Base-by-base conservation (phyloP, 2,888 invertebrate genomes). In the Rotaria macrura region DNA sequence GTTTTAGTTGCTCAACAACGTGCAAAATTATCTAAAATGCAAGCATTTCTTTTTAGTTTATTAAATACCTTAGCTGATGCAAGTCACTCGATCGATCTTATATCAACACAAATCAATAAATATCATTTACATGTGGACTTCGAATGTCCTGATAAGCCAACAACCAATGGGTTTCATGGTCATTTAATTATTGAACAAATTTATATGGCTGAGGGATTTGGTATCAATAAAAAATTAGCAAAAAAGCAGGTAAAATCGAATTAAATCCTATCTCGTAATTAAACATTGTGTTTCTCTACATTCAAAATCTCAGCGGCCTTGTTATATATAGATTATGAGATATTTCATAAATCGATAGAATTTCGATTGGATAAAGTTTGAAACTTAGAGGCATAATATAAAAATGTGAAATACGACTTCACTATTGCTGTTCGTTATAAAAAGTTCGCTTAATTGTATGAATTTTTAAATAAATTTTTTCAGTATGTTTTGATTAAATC, bases 131-230 rank as follows among this genome's bases (percentile, higher is more conserved):
- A 43, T n/a, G 1, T n/a, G 1, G 43, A 79, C 25, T 79, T 79
- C n/a, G 79, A 79, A 43, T 79, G 79, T 43, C 12, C 79, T 23
- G 79, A 79, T 43, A 40, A 79, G n/a, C 12, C 79, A 43, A 43
- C 79, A 79, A 43, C 43, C 25, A 40, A 79, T n/a, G 79, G 79
- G 43, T 79, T 79, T 79, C 79, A 79, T 79, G 79, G 79, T n/a
- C 79, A 79, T 79, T 43, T 79, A n/a, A 43, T 79, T 43, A 25
- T 79, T 25, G 79, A 79, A 43, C 40, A 79, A 43, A 79, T 79
- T 43, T 23, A 43, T 25, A n/a, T 79, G 25, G 40, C 79, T 23
- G 23, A 79, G 25, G 79, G 79, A 79, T 79, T 12, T 43, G 79
- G 79, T 79, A 25, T 43, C 12, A 79, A 43, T 79, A 79, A 79